A percentile compares a stretch with the other conserved stretches of the same genome.
Evolutionary conservation across 2,888 invertebrate genomes (phyloP).

Genomic region (Alloplasta piceator): DNA sequence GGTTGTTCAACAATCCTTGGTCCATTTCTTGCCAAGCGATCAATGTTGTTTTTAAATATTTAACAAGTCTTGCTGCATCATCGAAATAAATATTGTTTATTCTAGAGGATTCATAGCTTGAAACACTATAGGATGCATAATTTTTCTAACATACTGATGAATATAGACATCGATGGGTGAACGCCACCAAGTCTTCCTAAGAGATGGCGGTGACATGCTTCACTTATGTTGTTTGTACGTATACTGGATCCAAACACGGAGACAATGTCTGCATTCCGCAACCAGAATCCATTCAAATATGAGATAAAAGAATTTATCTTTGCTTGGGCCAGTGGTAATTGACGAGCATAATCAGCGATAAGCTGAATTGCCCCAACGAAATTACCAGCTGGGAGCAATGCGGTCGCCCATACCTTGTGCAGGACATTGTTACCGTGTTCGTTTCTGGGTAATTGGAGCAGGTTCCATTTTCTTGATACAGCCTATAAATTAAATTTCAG

Average conservation of each 20-base stretch:
- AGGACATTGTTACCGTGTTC: not conserved
- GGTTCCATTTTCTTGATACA: slow-evolving; percentile 10
- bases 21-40: too few species aligned
- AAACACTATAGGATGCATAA: too few species aligned
- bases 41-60: too few species aligned
- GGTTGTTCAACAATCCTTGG: too few species aligned
- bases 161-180: too few species aligned
- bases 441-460: not conserved
- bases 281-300: slow-evolving; percentile 7
- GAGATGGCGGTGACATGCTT: slow-evolving; percentile 22
- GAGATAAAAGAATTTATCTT: not conserved
- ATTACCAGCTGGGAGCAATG: not conserved
- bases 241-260: slow-evolving; percentile 1
- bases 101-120: too few species aligned
- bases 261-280: not conserved
- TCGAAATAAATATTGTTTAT: too few species aligned
- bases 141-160: too few species aligned
- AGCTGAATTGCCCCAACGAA: slow-evolving; percentile 11
- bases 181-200: too few species aligned
- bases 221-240: slow-evolving; percentile 19
- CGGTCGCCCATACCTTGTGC: slow-evolving; percentile 7
- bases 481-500: not conserved
- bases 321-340: not conserved
- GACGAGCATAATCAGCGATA: not conserved
- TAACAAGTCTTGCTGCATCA: too few species aligned